A percentile compares a stretch with the other conserved stretches of the same genome.
Evolutionary conservation across 2,888 invertebrate genomes (phyloP).

Genomic region (Chymomyza fuscimana): DNA sequence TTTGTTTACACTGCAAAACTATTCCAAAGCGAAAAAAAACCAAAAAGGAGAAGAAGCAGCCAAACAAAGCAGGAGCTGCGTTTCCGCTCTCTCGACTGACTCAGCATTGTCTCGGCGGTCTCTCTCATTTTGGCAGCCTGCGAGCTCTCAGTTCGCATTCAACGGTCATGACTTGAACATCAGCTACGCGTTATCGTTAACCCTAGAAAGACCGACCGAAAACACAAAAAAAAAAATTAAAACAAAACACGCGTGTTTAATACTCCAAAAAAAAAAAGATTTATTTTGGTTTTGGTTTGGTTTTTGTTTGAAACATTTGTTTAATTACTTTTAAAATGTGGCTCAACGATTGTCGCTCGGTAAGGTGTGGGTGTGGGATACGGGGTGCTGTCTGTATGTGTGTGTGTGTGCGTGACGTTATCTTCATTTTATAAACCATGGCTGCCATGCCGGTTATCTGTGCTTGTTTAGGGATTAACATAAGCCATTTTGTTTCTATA

Average conservation of each 20-base stretch:
- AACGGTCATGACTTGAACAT: slow-evolving; percentile 68
- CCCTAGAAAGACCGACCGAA: background rate
- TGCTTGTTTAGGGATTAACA: background rate
- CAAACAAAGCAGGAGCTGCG: background rate
- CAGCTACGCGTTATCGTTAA: slow-evolving; percentile 48
- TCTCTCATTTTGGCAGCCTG: slow-evolving; percentile 6
- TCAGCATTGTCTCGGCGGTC: background rate
- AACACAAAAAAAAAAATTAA: no score
- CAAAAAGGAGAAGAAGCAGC: slow-evolving; percentile 5
- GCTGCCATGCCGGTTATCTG: background rate
- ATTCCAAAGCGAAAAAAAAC: slow-evolving; percentile 29
- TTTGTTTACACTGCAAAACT: slow-evolving; percentile 67
- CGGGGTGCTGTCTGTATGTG: background rate
- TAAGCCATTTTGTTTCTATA: background rate
- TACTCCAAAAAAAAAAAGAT: background rate
- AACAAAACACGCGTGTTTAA: background rate
- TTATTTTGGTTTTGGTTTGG: slow-evolving; percentile 6
- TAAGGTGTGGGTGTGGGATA: slow-evolving; percentile 37
- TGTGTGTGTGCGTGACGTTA: background rate
- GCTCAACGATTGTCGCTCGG: slow-evolving; percentile 61
- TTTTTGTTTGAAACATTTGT: slow-evolving; percentile 1
- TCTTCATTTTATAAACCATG: background rate
- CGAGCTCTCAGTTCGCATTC: slow-evolving; percentile 49
- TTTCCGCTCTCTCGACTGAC: background rate
- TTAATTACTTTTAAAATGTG: slow-evolving; percentile 49